Base-by-base conservation (phyloP, 2,797 vertebrate species). In the Erithacus rubecula region DNA sequence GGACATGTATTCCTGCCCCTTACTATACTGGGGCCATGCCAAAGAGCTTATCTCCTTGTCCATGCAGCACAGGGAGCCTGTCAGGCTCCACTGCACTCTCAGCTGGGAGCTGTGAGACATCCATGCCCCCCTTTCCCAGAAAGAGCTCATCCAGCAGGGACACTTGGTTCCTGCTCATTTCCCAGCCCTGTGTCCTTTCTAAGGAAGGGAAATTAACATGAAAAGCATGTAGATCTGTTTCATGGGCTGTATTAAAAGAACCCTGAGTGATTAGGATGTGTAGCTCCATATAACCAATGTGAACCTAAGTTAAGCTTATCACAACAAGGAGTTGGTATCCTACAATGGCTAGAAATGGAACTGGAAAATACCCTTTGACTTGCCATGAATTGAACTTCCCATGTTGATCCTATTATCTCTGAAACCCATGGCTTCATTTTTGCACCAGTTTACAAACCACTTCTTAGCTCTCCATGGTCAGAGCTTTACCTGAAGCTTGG, bases 401-500 rank as follows among this genome's bases (percentile, higher is more conserved):
- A 27, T 9, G 21, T 43, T 51, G 36, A 65, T 22, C 60, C 58
- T 49, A 22, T 32, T 10, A 41, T 9, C 30, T 47, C 24, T 55
- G 39, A 37, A 46, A 15, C 29, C 49, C 15, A 5, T 9, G 30
- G 59, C 59, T 56, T 47, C 12, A 17, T 30, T 43, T 26, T 51
- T 51, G 70, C 53, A 29, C 2, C 24, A 34, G 36, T 43, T 51
- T 7, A 23, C 52, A 51, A 18, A 19, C 4, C 18, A 6, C 32
- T 56, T 52, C 9, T 74, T 4, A 6, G 9, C 69, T 14, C 3
- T 27, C 5, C n/a, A 9, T 7, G 30, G 53, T 47, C 53, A 87
- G 10, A 59, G 76, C 85, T 84, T 96, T 97, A 99, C 99, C 98
- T 99, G 99, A 70, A 99, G 97, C 98, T 98, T 99, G 55, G 99